Evolutionary conservation across 2,888 invertebrate species (phyloP).

Genomic region (Eupithecia insigniata): DNA sequence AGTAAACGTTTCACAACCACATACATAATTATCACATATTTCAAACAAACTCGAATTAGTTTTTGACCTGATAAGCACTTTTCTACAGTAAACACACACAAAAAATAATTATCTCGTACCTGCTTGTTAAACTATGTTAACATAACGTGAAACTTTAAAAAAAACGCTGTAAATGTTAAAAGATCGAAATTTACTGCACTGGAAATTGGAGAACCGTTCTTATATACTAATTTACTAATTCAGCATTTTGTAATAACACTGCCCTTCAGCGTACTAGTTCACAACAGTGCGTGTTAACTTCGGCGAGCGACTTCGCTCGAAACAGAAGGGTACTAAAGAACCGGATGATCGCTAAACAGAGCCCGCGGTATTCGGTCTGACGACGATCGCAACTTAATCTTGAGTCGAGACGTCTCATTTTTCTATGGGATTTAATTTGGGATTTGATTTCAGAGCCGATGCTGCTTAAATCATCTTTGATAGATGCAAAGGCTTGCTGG

Average conservation of each 20-base stretch:
- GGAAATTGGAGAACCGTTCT: conserved; percentile 43
- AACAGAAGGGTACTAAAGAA: neutral
- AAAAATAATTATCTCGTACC: neutral
- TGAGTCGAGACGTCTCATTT: no score
- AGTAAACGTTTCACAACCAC: neutral
- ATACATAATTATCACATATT: neutral
- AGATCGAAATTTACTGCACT: conserved; percentile 45
- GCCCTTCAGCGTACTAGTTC: conserved; percentile 17
- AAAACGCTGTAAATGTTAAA: conserved; percentile 12
- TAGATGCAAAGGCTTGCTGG: no score
- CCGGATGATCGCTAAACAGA: neutral
- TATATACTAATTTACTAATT: conserved; percentile 40
- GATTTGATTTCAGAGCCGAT: no score
- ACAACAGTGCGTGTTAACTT: conserved; percentile 10
- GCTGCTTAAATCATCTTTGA: no score
- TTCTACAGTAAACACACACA: no score
- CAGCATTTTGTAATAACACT: neutral
- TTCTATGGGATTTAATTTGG: no score
- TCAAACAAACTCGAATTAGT: neutral
- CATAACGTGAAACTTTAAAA: neutral
- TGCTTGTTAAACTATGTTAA: neutral
- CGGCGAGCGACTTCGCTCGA: neutral
- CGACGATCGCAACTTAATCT: no score
- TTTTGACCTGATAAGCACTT: no score
- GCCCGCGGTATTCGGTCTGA: no score